Evolutionary conservation across 2,113 vertebrate genomes (phyloP).

Genomic region (Hepsetus odoe): DNA sequence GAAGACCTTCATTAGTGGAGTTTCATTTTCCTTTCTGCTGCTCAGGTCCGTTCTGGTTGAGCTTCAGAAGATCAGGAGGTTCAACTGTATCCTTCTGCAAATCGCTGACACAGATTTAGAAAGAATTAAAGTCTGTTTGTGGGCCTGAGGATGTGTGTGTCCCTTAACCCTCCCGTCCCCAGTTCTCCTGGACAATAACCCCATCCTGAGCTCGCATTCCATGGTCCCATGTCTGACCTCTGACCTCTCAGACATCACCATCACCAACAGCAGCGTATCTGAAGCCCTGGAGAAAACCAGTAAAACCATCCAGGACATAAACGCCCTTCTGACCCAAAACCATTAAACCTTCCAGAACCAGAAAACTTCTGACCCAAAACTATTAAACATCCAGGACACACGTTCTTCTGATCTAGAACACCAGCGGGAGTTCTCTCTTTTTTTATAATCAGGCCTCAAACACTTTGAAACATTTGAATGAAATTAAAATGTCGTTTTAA

Average conservation of each 20-base stretch:
- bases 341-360: constrained; percentile 53
- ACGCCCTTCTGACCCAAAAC: constrained; percentile 62
- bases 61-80: constrained; percentile 75
- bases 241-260: neutral
- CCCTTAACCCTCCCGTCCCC: neutral
- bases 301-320: constrained; percentile 71
- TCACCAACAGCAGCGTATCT: constrained; percentile 55
- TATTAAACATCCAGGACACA: neutral
- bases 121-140: neutral
- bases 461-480: too few species aligned
- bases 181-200: constrained; percentile 72
- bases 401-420: constrained; percentile 50
- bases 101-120: neutral
- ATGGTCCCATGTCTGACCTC: constrained; percentile 6
- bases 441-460: too few species aligned
- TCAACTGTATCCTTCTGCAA: constrained; percentile 74
- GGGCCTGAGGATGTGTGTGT: constrained; percentile 30
- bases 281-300: constrained; percentile 70
- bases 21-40: constrained; percentile 13
- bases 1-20: too few species aligned
- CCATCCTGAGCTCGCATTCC: constrained; percentile 36
- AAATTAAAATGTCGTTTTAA: too few species aligned
- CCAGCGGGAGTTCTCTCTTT: too few species aligned
- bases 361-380: constrained; percentile 40
- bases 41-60: constrained; percentile 70